phyloP scores from a whole-genome alignment of 2,113 vertebrate species.

The Neoarius graeffei region DNA sequence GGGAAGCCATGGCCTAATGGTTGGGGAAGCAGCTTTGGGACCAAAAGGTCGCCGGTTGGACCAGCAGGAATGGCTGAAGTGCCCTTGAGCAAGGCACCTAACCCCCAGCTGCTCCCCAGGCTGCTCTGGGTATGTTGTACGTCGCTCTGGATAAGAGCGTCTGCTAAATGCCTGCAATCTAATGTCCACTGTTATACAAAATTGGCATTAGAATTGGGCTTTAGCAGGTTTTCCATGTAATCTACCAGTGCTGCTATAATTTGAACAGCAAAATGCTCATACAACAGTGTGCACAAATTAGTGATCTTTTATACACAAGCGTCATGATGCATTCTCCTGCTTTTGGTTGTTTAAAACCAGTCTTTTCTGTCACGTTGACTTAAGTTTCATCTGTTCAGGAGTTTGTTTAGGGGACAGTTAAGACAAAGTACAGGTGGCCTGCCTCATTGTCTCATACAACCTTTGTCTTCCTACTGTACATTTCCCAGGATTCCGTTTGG shows the following conservation, averaged over 20 bases:
- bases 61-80: too few relatives aligned
- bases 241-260: not conserved
- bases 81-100: too few relatives aligned
- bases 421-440: not conserved
- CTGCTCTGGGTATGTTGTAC: too few relatives aligned
- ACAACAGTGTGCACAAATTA: not conserved
- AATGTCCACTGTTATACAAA: not conserved
- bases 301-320: not conserved
- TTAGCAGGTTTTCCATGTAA: not conserved
- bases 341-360: not conserved
- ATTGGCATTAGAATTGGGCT: not conserved
- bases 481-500: conserved; percentile 84
- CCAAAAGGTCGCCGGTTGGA: too few relatives aligned
- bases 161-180: too few relatives aligned
- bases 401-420: not conserved
- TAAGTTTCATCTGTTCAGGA: not conserved
- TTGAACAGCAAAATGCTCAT: not conserved
- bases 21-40: too few relatives aligned
- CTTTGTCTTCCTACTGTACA: not conserved
- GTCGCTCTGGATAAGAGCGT: too few relatives aligned
- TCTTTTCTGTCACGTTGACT: not conserved
- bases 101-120: too few relatives aligned
- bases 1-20: too few relatives aligned
- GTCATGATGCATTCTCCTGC: not conserved
- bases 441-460: not conserved